A percentile compares a stretch with the other conserved stretches of the same genome.
phyloP scores from a whole-genome alignment of 2,888 invertebrate genomes.

The Halictus ligatus region DNA sequence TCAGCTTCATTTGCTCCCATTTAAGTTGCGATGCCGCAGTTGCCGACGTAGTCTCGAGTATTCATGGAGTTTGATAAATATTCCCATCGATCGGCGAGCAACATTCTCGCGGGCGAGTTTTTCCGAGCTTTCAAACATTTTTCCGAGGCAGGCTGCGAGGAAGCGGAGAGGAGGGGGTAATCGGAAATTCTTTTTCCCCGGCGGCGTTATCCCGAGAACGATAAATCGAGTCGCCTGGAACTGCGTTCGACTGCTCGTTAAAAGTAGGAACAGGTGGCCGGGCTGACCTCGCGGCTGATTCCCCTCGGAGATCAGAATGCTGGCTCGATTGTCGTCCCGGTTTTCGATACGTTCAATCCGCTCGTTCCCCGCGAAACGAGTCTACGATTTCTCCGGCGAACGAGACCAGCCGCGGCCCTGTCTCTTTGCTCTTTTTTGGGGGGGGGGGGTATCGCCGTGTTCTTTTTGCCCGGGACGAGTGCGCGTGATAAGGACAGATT shows the following conservation, averaged over 20 bases:
- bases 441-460: conserved; percentile 15
- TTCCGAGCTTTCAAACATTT: conserved; percentile 21
- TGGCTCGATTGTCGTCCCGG: conserved; percentile 42
- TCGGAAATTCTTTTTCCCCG: neutral
- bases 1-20: neutral
- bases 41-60: neutral
- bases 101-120: neutral
- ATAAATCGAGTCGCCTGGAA: conserved; percentile 32
- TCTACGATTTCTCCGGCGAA: conserved; percentile 27
- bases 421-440: conserved; percentile 13
- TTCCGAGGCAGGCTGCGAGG: neutral
- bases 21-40: neutral
- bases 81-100: neutral
- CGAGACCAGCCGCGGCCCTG: neutral
- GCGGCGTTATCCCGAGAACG: neutral
- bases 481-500: conserved; percentile 47
- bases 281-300: conserved; percentile 30
- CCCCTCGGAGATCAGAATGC: conserved; percentile 33
- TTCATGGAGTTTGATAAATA: neutral
- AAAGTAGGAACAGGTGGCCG: conserved; percentile 41
- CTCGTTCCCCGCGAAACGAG: conserved; percentile 30
- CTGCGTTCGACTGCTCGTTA: conserved; percentile 9
- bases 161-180: neutral
- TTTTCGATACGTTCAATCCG: conserved; percentile 25
- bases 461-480: conserved; percentile 17